phyloP scores from a whole-genome alignment of 2,888 invertebrate species.

The Panorpa germanica region DNA sequence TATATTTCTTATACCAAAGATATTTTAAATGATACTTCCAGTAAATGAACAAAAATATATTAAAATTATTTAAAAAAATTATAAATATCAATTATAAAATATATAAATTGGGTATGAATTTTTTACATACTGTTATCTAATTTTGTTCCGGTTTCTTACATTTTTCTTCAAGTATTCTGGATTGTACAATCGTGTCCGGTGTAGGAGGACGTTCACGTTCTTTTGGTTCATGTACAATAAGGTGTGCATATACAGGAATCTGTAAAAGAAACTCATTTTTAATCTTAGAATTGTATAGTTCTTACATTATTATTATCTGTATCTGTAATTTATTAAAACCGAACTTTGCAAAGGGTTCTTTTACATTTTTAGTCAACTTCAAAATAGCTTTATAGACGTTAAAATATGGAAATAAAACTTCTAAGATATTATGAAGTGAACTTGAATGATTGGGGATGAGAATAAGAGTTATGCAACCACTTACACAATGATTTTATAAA shows the following conservation, averaged over 20 bases:
- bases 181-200: conserved; percentile 29
- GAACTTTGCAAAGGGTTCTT: too few species aligned
- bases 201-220: conserved; percentile 34
- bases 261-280: conserved; percentile 18
- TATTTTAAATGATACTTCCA: too few species aligned
- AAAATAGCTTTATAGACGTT: neutral
- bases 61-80: too few species aligned
- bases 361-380: too few species aligned
- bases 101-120: neutral
- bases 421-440: conserved; percentile 1
- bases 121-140: conserved; percentile 6
- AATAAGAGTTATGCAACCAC: conserved; percentile 8
- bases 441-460: neutral
- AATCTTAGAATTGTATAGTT: neutral
- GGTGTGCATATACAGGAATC: conserved; percentile 52
- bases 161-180: conserved; percentile 16
- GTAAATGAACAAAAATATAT: too few species aligned
- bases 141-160: conserved; percentile 2
- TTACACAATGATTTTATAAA: conserved; percentile 16
- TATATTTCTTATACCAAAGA: too few species aligned
- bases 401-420: conserved; percentile 9
- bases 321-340: too few species aligned
- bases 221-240: conserved; percentile 36
- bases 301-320: neutral
- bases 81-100: neutral